Conservation (phyloP, 2,113 vertebrate genomes). For the Hippocampus abdominalis region DNA sequence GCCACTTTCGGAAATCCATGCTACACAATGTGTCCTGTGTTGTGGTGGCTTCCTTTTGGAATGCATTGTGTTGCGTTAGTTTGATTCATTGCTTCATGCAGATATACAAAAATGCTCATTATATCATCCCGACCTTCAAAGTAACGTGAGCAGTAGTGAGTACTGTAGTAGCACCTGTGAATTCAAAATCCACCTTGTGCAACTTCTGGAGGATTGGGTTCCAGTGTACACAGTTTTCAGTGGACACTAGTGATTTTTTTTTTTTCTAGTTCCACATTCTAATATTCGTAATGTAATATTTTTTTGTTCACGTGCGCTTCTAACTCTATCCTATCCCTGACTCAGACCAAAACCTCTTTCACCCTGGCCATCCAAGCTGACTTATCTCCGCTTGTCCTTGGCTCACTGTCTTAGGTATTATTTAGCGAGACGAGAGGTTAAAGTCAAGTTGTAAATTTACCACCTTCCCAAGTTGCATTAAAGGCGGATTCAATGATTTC, state of each 20-base stretch:
- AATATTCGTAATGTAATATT: too few relatives aligned
- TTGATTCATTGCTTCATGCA: constrained; percentile 27
- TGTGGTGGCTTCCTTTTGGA: background rate
- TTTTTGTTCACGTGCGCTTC: too few relatives aligned
- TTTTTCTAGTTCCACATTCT: too few relatives aligned
- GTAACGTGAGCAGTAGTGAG: too few relatives aligned
- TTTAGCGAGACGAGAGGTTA: too few relatives aligned
- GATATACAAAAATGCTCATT: background rate
- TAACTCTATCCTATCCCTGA: too few relatives aligned
- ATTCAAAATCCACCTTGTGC: background rate
- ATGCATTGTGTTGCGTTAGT: background rate
- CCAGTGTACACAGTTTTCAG: background rate
- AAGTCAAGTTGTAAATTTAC: too few relatives aligned
- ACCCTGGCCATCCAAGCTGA: too few relatives aligned
- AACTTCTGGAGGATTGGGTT: background rate
- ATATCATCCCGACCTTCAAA: constrained; percentile 8
- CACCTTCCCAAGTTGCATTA: background rate
- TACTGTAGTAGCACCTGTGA: too few relatives aligned
- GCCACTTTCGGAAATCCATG: background rate
- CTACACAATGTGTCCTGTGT: background rate
- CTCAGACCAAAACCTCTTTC: too few relatives aligned
- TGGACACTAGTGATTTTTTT: background rate
- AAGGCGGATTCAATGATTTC: constrained; percentile 1
- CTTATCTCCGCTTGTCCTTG: too few relatives aligned
- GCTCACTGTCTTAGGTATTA: too few relatives aligned